Base-by-base conservation (phyloP, 2,797 vertebrate species). In the Lemur catta region DNA sequence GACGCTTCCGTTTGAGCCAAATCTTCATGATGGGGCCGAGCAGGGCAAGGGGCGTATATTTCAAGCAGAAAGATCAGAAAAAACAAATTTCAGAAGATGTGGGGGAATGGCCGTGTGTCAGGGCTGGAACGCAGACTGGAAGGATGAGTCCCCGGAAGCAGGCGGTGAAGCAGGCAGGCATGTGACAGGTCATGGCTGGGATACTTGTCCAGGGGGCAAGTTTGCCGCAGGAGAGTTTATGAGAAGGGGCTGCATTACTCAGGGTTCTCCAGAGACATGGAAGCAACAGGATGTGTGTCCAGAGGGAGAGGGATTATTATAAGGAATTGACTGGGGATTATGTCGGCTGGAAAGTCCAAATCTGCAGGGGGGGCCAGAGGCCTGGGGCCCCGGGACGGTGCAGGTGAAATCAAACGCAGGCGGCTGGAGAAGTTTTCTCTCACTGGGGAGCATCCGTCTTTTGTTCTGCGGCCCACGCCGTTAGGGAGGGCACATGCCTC, bases 121-220 rank as follows among this genome's bases (percentile, higher is more conserved):
- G 38, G 59, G 28, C 18, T 24, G 52, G 69, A 43, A 22, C 9
- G 3, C 28, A 41, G 46, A 41, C 35, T 2, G 0, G 41, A 55
- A 18, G 50, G 24, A 11, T 1, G 22, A 4, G 18, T 71, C 50
- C 30, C 5, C 12, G 18, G 41, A 18, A n/a, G 14, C 79, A 28
- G 71, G 52, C 18, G 14, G 1, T 0, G 28, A 15, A 55, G 59
- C 10, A 26, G 33, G 15, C 0, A 38, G 4, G 2, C 18, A 0
- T 6, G 67, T 18, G n/a, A 43, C 30, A n/a, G n/a, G 35, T 22
- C 46, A n/a, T 26, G 0, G 2, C 57, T 33, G 15, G 30, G n/a
- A 6, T 2, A 1, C 33, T 5, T 12, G 30, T 6, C n/a, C 75
- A 33, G 26, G 41, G 11, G n/a, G 9, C 1, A 24, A 3, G 12